Base-by-base conservation (phyloP, 2,888 invertebrate genomes). In the Branchellion lobata region DNA sequence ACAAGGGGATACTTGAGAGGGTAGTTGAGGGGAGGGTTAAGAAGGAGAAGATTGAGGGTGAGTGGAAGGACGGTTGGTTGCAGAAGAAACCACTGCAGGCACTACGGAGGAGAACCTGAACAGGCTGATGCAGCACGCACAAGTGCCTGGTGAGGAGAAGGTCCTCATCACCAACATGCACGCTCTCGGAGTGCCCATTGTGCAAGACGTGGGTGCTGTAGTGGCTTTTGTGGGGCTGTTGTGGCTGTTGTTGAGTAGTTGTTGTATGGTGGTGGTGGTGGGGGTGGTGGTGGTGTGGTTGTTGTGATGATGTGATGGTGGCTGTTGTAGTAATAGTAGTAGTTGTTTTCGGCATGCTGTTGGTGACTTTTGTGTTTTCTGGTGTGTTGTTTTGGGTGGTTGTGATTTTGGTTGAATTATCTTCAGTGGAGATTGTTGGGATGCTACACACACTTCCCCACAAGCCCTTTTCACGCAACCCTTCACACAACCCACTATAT, bases 31-130 rank as follows among this genome's bases (percentile, higher is more conserved):
- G 40, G 14, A 8, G 40, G 40, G 14, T 40, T 40, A 14, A 8
- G 40, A 8, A 40, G 5, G 40, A 8, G 40, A 40, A 40, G 40
- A 14, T 40, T 40, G 40, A 40, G 40, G 5, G 40, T 40, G 14
- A 14, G 14, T 40, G 40, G 5, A 40, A 8, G 40, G 5, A 14
- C 8, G 40, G 40, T 40, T 8, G 40, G 14, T 40, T 40, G 40
- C 14, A 40, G 5, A 40, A 14, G 40, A 8, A 40, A 40, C 40
- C 40, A 33, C 8, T 24, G 27, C 77, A 89, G 89, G 90, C 83
- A 96, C 99, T 84, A 93, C 96, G 0, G 98, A 99, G 84, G 99
- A 99, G 88, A 99, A 98, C 89, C 90, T 99, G 81, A 95, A 94
- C 86, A 99, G 99, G 89, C 90, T 99, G 84, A 93, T 98, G 82